These are phyloP conservation scores for Cryptophagus acutangulus DNA, from an alignment of 2,888 invertebrate genomes.

Conservation along the genomic window DNA sequence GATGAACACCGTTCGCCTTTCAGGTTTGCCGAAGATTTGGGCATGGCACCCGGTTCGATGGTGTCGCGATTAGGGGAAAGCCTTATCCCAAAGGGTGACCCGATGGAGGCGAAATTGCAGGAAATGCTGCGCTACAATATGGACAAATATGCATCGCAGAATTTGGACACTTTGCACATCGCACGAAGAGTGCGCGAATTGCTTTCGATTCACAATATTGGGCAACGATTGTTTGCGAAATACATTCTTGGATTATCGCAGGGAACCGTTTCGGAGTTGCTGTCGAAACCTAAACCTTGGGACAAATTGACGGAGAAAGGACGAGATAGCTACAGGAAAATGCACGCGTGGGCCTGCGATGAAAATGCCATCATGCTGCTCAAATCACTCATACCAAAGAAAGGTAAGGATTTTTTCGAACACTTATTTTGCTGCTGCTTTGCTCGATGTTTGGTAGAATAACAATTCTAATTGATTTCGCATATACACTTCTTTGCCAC, in stretches of 20 bases:
- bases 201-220: slow-evolving; percentile 95
- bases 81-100: slow-evolving; percentile 86
- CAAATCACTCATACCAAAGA: slow-evolving; percentile 96
- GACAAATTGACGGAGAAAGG: slow-evolving; percentile 99
- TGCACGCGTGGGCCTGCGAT: slow-evolving; percentile 99
- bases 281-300: slow-evolving; percentile 99
- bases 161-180: slow-evolving; percentile 91
- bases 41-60: slow-evolving; percentile 74
- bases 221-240: slow-evolving; percentile 97
- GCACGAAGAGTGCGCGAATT: slow-evolving; percentile 89
- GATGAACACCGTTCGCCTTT: slow-evolving; percentile 73
- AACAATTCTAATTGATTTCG: background rate
- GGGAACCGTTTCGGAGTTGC: slow-evolving; percentile 95
- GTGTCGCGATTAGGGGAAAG: slow-evolving; percentile 83
- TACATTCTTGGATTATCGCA: slow-evolving; percentile 95
- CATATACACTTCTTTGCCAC: background rate
- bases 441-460: background rate
- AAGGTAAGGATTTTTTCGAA: slow-evolving; percentile 64
- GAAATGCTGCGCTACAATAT: slow-evolving; percentile 93
- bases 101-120: slow-evolving; percentile 88
- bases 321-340: slow-evolving; percentile 96
- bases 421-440: background rate
- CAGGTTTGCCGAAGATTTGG: slow-evolving; percentile 79
- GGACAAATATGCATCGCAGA: slow-evolving; percentile 92
- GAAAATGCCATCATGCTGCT: slow-evolving; percentile 94